Conservation (phyloP, 2,797 vertebrate species). For the Danio choprae region DNA sequence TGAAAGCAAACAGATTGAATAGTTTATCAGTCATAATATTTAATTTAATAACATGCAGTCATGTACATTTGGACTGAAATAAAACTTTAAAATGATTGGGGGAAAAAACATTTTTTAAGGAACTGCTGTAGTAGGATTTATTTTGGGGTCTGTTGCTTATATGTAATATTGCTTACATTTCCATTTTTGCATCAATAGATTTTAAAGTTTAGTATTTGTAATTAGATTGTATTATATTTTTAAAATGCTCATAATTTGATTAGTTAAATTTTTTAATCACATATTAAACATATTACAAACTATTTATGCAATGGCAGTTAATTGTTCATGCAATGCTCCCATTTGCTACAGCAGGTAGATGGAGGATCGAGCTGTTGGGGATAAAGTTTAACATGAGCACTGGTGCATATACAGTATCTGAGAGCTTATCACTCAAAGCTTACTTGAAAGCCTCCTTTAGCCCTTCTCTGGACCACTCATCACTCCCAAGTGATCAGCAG, state of each 20-base stretch:
- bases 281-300: no score
- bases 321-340: conserved; percentile 12
- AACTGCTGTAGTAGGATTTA: background rate
- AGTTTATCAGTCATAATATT: background rate
- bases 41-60: background rate
- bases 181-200: no score
- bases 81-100: background rate
- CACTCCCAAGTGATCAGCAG: background rate
- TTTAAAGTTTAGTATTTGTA: no score
- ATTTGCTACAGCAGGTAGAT: background rate
- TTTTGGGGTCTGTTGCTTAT: background rate
- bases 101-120: background rate
- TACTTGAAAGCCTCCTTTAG: conserved; percentile 23
- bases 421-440: conserved; percentile 17
- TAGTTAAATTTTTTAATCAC: no score
- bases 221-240: no score
- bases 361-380: background rate
- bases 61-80: no score
- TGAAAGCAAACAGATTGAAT: background rate
- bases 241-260: no score
- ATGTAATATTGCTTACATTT: background rate
- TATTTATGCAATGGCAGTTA: no score
- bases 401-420: conserved; percentile 5
- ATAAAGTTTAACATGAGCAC: conserved; percentile 32
- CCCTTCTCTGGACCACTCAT: background rate